Evolutionary conservation across 2,113 vertebrate species (phyloP).

Genomic region (Cyprinodon variegatus): DNA sequence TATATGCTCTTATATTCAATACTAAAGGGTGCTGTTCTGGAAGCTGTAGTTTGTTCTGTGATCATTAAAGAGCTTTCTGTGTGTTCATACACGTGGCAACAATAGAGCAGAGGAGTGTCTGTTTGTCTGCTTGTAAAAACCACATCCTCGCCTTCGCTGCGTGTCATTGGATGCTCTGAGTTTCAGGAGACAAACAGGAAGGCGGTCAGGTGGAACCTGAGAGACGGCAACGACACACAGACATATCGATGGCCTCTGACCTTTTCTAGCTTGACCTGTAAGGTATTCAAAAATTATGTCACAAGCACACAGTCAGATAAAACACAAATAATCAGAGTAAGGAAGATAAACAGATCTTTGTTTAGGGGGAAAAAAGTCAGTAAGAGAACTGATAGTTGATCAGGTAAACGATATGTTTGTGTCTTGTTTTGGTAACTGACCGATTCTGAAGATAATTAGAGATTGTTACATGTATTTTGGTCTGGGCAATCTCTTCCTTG

Average conservation of each 20-base stretch:
- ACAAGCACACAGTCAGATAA: background rate
- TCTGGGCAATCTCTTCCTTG: background rate
- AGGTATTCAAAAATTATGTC: background rate
- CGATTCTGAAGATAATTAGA: constrained; percentile 4
- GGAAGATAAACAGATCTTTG: background rate
- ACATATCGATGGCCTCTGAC: constrained; percentile 3
- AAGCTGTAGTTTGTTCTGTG: constrained; percentile 13
- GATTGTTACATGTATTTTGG: background rate
- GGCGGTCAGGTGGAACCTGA: constrained; percentile 39
- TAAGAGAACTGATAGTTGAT: background rate
- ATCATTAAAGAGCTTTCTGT: constrained; percentile 50
- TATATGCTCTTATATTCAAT: background rate
- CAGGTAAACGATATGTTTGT: background rate
- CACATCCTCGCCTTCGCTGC: constrained; percentile 33
- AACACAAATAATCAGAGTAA: constrained; percentile 5
- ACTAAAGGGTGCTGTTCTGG: background rate
- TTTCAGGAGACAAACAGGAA: constrained; percentile 61
- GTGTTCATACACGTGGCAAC: constrained; percentile 44
- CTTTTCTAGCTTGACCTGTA: background rate
- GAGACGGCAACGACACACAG: constrained; percentile 21
- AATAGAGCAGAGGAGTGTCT: constrained; percentile 41
- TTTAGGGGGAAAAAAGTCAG: background rate
- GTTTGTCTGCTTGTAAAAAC: constrained; percentile 48
- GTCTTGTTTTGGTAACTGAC: background rate
- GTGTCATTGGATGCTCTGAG: constrained; percentile 48